A percentile compares a stretch with the other conserved stretches of the same genome.
Evolutionary conservation across 2,113 vertebrate species (phyloP).

Genomic region (Festucalex cinctus): DNA sequence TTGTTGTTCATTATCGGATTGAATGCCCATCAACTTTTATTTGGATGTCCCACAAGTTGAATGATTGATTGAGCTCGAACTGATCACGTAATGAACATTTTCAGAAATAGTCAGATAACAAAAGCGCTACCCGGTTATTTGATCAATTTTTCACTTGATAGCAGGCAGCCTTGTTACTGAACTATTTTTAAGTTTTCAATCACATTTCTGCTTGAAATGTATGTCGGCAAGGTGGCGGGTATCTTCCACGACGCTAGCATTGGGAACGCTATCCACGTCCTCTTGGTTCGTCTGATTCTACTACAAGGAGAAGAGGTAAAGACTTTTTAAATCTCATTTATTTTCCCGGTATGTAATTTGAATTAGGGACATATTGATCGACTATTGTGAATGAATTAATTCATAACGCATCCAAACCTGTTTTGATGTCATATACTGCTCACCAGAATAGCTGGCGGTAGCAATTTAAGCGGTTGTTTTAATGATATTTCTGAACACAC

Average conservation of each 20-base stretch:
- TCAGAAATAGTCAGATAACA: neutral
- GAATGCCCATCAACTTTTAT: too few relatives aligned
- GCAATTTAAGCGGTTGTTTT: neutral
- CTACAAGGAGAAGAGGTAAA: slow-evolving; percentile 94
- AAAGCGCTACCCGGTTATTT: too few relatives aligned
- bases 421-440: too few relatives aligned
- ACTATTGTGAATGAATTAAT: too few relatives aligned
- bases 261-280: slow-evolving; percentile 92
- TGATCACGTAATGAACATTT: neutral
- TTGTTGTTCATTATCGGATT: too few relatives aligned
- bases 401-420: too few relatives aligned
- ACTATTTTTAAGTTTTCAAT: neutral
- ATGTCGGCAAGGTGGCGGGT: slow-evolving; percentile 82
- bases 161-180: neutral
- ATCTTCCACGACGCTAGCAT: slow-evolving; percentile 94
- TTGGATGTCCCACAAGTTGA: too few relatives aligned
- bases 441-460: too few relatives aligned
- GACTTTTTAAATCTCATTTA: neutral
- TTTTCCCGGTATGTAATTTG: neutral
- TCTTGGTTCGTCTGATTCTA: slow-evolving; percentile 90
- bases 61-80: too few relatives aligned
- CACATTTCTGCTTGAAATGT: neutral
- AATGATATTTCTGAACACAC: slow-evolving; percentile 1
- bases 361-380: too few relatives aligned
- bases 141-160: neutral